Base-by-base conservation (phyloP, 2,113 vertebrate genomes). In the Rhinolophus ferrumequinum region DNA sequence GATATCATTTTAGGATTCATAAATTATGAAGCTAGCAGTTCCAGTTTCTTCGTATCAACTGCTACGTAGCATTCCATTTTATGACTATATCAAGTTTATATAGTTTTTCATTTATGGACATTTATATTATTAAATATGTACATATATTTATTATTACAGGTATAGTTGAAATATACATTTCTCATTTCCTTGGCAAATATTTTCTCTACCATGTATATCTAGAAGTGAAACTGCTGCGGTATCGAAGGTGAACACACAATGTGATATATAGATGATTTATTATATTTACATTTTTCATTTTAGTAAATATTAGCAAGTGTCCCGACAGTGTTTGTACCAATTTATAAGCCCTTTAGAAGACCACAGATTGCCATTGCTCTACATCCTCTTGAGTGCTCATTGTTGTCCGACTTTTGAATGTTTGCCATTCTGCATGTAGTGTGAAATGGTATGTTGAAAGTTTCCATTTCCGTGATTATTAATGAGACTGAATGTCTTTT, bases 101-200 rank as follows among this genome's bases (percentile, higher is more conserved):
- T 28, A 30, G 8, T 83, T 50, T 91, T 93, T 70, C 16, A 35
- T 13, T 90, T 69, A 38, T 44, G 41, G 24, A 19, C n/a, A 83
- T 76, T 73, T 88, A 90, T 85, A 35, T 62, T 44, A 52, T 38
- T 52, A 38, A 54, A 38, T 54, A 77, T 50, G n/a, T n/a, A n/a
- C n/a, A 35, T 18, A 58, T 14, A 54, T 24, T 58, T 76, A 56
- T 54, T 56, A 22, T 85, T 70, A 80, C 11, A 88, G 73, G 56
- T 60, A 82, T 86, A 60, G 33, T 70, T 80, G 64, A 90, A 66
- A 54, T 52, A 19, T 58, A 44, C 56, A 64, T 80, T 96, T 93
- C 70, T 88, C 19, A 30, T 73, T 90, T 96, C 50, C 21, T 91
- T 62, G 47, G 64, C n/a, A 96, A 24, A 47, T 88, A 88, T 67